Evolutionary conservation across 2,888 invertebrate species (phyloP), one percentile per base, ranked within the genome.

Genomic region (Ichneumoninae sp.): DNA sequence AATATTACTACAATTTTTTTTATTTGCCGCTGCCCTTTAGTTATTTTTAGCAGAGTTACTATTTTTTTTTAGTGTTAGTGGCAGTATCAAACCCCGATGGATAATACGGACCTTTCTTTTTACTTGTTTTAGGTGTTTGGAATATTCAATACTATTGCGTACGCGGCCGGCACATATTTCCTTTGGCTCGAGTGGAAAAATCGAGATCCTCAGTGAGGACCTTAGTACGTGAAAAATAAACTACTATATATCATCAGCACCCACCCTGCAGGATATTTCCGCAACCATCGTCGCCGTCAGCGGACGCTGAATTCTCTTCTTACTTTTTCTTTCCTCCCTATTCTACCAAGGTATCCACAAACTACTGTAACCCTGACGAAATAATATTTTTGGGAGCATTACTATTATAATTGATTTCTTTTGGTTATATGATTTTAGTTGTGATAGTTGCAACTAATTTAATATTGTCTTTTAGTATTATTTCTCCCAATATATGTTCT

Each of bases 71-170:
- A 26, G 4, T 3, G 22, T 22, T 57, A 57, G 26, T 10, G 3
- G 4, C 8, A 26, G 10, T 22, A 26, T 10, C 4, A 13, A 22
- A 26, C 10, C 10, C 13, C 3, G 13, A 57, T 57, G 22, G n/a
- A 30, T 63, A 16, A 63, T 10, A 6, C 33, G 1, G 13, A 33
- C 4, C n/a, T 10, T 1, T 33, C 22, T 60, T 71, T 77, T 47
- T 19, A 1, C 16, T 40, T 60, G 87, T 83, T 85, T 19, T 94
- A 97, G 97, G 95, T 96, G 74, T 97, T 98, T 92, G 98, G 97
- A 81, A 93, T 98, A 57, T 96, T 98, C 94, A 98, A 98, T 94
- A 96, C 97, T 66, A 89, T 96, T 76, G 97, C 96, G 33, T 98
- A 98, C 91, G 97, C 95, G 50, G 96, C 95, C 84, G 97, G 97